These are phyloP conservation scores for Sanderia malayensis DNA, from an alignment of 30 jellyfish, hydroid and myxozoan species.

Conservation along the genomic window DNA sequence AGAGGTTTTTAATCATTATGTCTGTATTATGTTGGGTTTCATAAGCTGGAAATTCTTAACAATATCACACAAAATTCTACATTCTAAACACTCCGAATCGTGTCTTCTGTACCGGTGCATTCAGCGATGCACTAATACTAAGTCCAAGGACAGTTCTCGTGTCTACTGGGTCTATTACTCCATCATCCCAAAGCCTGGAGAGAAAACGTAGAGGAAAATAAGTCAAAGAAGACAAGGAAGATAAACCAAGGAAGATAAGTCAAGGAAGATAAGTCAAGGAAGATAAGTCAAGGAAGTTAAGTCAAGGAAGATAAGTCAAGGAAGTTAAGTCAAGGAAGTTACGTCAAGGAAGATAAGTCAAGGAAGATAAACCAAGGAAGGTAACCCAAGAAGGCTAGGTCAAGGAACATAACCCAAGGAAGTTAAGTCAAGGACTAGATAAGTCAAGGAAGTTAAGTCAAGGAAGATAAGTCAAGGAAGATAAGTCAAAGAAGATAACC, in stretches of 20 bases:
- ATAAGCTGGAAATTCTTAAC: no score
- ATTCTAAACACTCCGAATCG: constrained; percentile 87
- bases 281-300: neutral
- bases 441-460: no score
- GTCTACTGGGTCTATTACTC: constrained; percentile 90
- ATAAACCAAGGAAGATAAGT: neutral
- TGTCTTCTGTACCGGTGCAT: constrained; percentile 81
- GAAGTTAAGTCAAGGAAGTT: no score
- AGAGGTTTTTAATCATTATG: no score
- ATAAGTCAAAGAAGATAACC: no score
- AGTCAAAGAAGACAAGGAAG: no score
- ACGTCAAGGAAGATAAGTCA: neutral
- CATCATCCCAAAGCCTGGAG: constrained; percentile 98
- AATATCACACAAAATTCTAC: constrained; percentile 29
- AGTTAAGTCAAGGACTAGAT: no score
- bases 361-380: neutral
- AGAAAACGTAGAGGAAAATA: neutral
- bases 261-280: neutral
- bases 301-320: neutral
- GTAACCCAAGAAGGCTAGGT: no score
- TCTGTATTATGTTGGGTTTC: no score
- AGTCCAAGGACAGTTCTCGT: constrained; percentile 90
- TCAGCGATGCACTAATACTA: constrained; percentile 84
- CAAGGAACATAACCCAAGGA: neutral
- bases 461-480: neutral